Percentiles rank a stretch among this genome's conserved stretches.
These are phyloP conservation scores for Drepana arcuata DNA, from an alignment of 1,140 invertebrate genomes.

Conservation along the genomic window DNA sequence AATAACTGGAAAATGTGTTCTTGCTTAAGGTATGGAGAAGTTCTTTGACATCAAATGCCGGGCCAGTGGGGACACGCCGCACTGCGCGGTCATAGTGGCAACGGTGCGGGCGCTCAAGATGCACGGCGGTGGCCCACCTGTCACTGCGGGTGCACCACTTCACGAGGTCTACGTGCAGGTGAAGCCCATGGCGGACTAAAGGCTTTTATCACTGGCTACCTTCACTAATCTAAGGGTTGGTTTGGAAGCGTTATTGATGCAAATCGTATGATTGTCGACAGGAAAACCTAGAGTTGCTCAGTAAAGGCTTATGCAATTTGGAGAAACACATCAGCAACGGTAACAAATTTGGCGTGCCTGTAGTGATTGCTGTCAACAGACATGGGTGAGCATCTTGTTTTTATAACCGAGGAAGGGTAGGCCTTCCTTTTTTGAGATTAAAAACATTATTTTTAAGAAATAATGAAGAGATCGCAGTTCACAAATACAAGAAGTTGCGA, in stretches of 20 bases:
- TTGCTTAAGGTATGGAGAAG: slow-evolving; percentile 99
- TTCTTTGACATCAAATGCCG: slow-evolving; percentile 99
- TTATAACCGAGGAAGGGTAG: not conserved
- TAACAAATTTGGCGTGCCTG: slow-evolving; percentile 90
- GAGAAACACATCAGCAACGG: slow-evolving; percentile 96
- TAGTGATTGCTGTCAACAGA: slow-evolving; percentile 95
- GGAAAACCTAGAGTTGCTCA: slow-evolving; percentile 93
- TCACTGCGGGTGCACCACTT: slow-evolving; percentile 87
- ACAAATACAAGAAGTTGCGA: too few species aligned
- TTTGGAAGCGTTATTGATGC: too few species aligned
- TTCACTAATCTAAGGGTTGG: too few species aligned
- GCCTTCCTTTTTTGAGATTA: too few species aligned
- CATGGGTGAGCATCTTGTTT: slow-evolving; percentile 78
- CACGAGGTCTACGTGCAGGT: slow-evolving; percentile 85
- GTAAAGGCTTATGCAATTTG: slow-evolving; percentile 92
- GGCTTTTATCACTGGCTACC: too few species aligned
- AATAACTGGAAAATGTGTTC: too few species aligned
- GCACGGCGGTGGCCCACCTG: slow-evolving; percentile 96
- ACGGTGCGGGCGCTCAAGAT: slow-evolving; percentile 97
- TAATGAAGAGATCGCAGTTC: too few species aligned
- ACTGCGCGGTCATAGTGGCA: slow-evolving; percentile 93
- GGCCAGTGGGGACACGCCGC: slow-evolving; percentile 88
- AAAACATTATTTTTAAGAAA: too few species aligned
- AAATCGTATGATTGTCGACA: slow-evolving; percentile 30
- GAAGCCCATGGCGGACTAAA: too few species aligned